Base-by-base conservation (phyloP, 2,888 invertebrate species). In the Nebria brevicollis region DNA sequence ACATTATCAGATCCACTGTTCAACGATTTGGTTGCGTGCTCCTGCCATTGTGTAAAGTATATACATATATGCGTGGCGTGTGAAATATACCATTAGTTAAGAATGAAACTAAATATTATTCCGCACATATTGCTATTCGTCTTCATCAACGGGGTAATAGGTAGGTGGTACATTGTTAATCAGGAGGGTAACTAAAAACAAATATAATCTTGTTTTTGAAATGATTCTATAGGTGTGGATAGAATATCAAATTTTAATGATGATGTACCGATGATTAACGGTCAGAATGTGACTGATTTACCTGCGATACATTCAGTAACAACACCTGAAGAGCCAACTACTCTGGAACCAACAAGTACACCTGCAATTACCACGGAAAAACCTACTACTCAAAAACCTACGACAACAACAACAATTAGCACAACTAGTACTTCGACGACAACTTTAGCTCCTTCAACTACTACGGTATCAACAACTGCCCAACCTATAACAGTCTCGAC, bases 401-500 rank as follows among this genome's bases (percentile, higher is more conserved):
- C n/a, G n/a, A n/a, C 77, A 42, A 43, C 79, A 7, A 15, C 83
- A 25, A 70, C 83, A 5, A 79, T 83, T 42, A n/a, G 82, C 15
- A 77, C 83, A 20, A 72, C 84, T 13, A 65, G 83, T 4, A 77
- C 82, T 20, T 74, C 77, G 11, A 82, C 80, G 13, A 77, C 84
- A 70, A 82, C 82, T 65, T 74, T 78, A 15, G 83, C 83, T 7
- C 83, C 84, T 20, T 20, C 20, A 20, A 20, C 20, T n/a, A 66
- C 83, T 4, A 82, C 81, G 20, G 81, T 83, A 41, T 82, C 85
- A 7, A 81, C 85, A 15, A 84, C 86, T 26, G 83, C 87, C 41
- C 89, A 20, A 66, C 83, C 85, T 25, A 83, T 84, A 4, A 74
- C 83, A 8, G 80, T 84, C 10, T 83, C 85, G 11, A 82, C 84